These are phyloP conservation scores for Epinotia brunnichana DNA, from an alignment of 2,888 invertebrate genomes.

Conservation along the genomic window DNA sequence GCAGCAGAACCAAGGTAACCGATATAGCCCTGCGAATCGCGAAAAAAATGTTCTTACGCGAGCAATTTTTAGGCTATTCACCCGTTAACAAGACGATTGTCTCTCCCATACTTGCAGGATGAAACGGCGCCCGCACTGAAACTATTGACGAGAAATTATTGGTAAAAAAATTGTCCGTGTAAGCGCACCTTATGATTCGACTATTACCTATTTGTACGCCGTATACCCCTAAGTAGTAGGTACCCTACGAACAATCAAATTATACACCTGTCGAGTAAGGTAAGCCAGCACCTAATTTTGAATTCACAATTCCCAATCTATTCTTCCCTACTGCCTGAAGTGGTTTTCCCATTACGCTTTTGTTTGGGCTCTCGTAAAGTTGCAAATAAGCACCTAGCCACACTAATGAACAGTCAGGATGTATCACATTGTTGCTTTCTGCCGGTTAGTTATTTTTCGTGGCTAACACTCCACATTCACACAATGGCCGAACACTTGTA, in stretches of 20 bases:
- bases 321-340: background rate
- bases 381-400: slow-evolving; percentile 33
- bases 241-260: background rate
- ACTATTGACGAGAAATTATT: too few species aligned
- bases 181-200: too few species aligned
- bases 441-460: slow-evolving; percentile 43
- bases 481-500: slow-evolving; percentile 48
- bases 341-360: background rate
- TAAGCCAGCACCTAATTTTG: background rate
- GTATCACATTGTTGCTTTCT: slow-evolving; percentile 39
- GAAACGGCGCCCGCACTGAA: too few species aligned
- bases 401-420: slow-evolving; percentile 35
- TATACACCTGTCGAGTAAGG: background rate
- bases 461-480: slow-evolving; percentile 45
- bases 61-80: too few species aligned
- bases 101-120: too few species aligned
- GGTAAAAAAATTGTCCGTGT: too few species aligned
- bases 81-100: too few species aligned
- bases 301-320: slow-evolving; percentile 7
- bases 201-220: too few species aligned
- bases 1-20: too few species aligned
- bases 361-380: slow-evolving; percentile 22
- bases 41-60: too few species aligned
- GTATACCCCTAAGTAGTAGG: too few species aligned
- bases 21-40: too few species aligned